Base-by-base conservation (phyloP, 2,888 invertebrate genomes). In the Synergus japonicus region DNA sequence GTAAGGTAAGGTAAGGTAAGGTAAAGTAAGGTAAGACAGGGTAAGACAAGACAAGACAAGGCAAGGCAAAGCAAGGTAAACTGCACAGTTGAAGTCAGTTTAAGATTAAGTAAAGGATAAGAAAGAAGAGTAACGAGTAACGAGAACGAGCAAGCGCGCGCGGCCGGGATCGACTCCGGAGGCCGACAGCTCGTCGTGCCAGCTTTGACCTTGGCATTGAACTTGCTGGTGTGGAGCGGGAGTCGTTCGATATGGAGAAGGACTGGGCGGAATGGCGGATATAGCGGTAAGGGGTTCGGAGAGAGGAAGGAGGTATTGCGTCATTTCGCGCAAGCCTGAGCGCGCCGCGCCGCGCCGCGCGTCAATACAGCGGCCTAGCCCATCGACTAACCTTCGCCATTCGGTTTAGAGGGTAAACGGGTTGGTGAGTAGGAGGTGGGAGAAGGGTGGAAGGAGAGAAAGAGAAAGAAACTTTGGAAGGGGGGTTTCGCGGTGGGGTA, bases 151-250 rank as follows among this genome's bases (percentile, higher is more conserved):
- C 73, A 63, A 22, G 69, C 77, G 78, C 80, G 83, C 76, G 79
- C 85, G 86, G 83, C 85, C 85, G 84, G 84, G 86, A 88, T 81
- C 89, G 88, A 88, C 88, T 88, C 87, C 84, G 83, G 87, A 90
- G 88, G 88, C 88, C 89, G 88, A 88, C 89, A 86, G 86, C 83
- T 88, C 85, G 89, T 88, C 90, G 88, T 86, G 88, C 86, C 88
- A 87, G 88, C 89, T 89, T 86, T 92, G 91, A 92, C 92, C 92
- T 92, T 92, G 92, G 91, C 92, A 92, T 92, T 92, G 92, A 92
- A 92, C 92, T 92, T 92, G 91, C 81, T 85, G 87, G 81, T 80
- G 85, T 82, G 83, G 84, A 84, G 84, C 83, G 82, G 82, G 84
- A 83, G 83, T 22, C 43, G 60, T 54, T 18, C 81, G 82, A 65